Evolutionary conservation across 2,797 vertebrate species (phyloP).

Genomic region (Cossypha heuglini): DNA sequence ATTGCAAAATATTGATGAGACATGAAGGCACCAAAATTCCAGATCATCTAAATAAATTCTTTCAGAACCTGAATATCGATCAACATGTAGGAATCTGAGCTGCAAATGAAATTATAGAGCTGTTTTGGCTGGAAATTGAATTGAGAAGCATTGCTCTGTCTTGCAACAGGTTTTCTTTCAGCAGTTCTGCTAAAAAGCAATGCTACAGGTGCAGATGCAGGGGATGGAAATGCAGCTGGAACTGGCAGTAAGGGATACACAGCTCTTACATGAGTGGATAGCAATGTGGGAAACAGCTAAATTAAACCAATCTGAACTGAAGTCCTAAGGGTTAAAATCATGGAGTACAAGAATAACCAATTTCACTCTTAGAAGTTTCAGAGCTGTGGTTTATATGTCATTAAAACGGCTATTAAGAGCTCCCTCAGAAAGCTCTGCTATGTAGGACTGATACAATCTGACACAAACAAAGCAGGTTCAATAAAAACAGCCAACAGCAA

Average conservation of each 20-base stretch:
- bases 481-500: neutral
- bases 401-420: neutral
- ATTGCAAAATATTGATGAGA: neutral
- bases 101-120: neutral
- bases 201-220: neutral
- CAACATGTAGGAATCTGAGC: neutral
- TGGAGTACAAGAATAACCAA: neutral
- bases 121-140: neutral
- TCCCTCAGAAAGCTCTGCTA: neutral
- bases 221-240: neutral
- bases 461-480: neutral
- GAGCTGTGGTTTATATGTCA: neutral
- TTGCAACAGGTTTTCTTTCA: constrained; percentile 3
- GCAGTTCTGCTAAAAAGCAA: neutral
- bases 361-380: neutral
- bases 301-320: neutral
- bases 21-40: neutral
- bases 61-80: neutral
- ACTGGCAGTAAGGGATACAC: neutral
- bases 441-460: neutral
- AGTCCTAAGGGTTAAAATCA: neutral
- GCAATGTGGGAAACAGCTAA: neutral
- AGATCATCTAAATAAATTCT: neutral
- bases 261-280: neutral
- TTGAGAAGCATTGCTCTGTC: neutral